Percentiles rank a stretch among this genome's conserved stretches.
These are phyloP conservation scores for Leucozona laternaria DNA, from an alignment of 2,888 invertebrate species.

Conservation along the genomic window DNA sequence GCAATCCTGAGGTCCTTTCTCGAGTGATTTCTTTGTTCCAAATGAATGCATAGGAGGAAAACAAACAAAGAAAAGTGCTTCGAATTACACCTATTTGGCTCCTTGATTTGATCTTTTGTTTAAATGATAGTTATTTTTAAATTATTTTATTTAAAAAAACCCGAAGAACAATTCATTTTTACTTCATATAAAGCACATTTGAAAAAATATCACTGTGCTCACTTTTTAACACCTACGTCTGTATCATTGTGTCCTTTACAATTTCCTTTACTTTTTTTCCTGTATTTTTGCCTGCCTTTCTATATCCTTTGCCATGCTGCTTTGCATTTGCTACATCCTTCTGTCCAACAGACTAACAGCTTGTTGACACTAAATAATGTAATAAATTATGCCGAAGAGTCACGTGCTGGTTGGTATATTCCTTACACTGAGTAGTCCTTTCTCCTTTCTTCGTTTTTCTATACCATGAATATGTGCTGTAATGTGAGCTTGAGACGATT, in stretches of 20 bases:
- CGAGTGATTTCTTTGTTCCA: slow-evolving; percentile 37
- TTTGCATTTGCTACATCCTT: slow-evolving; percentile 70
- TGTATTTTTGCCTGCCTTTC: slow-evolving; percentile 40
- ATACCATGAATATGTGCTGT: slow-evolving; percentile 48
- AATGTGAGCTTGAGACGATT: slow-evolving; percentile 46
- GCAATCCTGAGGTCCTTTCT: slow-evolving; percentile 21
- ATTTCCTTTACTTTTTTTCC: slow-evolving; percentile 40
- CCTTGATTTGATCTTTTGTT: neutral
- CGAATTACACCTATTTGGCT: neutral
- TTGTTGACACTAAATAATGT: slow-evolving; percentile 76
- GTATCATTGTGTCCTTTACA: slow-evolving; percentile 50
- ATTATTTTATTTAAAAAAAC: neutral
- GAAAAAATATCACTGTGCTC: slow-evolving; percentile 52
- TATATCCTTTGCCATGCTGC: slow-evolving; percentile 29
- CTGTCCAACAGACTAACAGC: slow-evolving; percentile 74
- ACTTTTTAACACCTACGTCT: slow-evolving; percentile 69
- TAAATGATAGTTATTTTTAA: neutral
- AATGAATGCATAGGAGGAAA: neutral
- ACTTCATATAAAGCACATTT: neutral
- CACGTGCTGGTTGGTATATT: slow-evolving; percentile 64
- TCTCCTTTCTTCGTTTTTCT: neutral
- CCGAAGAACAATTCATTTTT: neutral
- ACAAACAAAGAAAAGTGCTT: slow-evolving; percentile 1
- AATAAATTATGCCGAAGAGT: slow-evolving; percentile 70
- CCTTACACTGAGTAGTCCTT: slow-evolving; percentile 24